phyloP scores from a whole-genome alignment of 2,113 vertebrate species.

The Gymnobelideus leadbeateri region DNA sequence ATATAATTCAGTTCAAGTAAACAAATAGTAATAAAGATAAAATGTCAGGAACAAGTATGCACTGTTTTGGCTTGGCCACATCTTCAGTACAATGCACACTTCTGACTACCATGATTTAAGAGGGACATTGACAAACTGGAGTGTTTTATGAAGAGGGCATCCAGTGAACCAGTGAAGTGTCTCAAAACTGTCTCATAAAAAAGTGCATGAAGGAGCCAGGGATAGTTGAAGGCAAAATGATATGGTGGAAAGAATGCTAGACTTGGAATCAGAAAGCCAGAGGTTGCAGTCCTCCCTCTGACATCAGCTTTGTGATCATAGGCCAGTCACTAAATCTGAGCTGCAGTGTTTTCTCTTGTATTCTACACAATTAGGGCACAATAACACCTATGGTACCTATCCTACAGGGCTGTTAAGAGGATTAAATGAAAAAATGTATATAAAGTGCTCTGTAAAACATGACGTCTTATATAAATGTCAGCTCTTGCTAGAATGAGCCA shows the following conservation, averaged over 20 bases:
- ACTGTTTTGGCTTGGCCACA: not conserved
- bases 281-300: not conserved
- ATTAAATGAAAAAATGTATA: not conserved
- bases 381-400: not conserved
- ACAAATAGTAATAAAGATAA: not conserved
- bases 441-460: not conserved
- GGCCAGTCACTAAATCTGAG: not conserved
- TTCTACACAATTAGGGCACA: not conserved
- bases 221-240: not conserved
- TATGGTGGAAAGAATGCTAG: not conserved
- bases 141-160: not conserved
- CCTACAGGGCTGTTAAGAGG: not conserved
- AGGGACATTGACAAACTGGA: not conserved
- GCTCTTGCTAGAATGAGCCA: not conserved
- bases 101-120: not conserved
- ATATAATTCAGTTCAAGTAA: not conserved
- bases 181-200: not conserved
- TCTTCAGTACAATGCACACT: not conserved
- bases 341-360: not conserved
- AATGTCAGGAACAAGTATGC: not conserved
- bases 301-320: not conserved
- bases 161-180: not conserved
- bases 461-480: not conserved
- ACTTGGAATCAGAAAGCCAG: not conserved
- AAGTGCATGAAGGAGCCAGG: not conserved